Percentiles rank a stretch among this genome's conserved stretches.
Conservation (phyloP, 2,888 invertebrate species). For the Neelides folsomi region DNA sequence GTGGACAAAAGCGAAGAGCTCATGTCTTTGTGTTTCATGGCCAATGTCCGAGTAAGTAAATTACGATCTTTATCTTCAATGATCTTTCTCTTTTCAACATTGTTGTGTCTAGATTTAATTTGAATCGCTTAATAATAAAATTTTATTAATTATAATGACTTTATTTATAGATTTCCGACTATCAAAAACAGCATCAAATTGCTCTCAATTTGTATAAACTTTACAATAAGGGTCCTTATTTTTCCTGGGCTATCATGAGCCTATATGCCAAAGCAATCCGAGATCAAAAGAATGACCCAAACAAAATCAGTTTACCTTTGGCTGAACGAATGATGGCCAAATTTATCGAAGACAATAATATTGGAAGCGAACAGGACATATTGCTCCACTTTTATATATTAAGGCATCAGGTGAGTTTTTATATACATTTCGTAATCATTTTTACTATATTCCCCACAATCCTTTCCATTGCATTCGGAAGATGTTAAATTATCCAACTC, state of each 20-base stretch:
- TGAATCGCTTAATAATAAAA: neutral
- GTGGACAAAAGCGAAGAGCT: constrained; percentile 78
- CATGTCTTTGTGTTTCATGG: constrained; percentile 86
- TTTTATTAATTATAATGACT: constrained; percentile 2
- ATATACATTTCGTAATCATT: constrained; percentile 1
- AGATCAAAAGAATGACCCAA: constrained; percentile 34
- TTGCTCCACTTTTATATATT: constrained; percentile 78
- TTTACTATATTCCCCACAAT: neutral
- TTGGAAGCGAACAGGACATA: constrained; percentile 84
- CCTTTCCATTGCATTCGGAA: neutral
- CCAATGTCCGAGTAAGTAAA: constrained; percentile 58
- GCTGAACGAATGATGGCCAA: constrained; percentile 91
- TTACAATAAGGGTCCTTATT: constrained; percentile 86
- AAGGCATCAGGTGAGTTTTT: constrained; percentile 40
- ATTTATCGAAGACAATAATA: constrained; percentile 67
- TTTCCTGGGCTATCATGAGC: constrained; percentile 97
- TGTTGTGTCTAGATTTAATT: neutral
- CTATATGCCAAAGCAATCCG: constrained; percentile 45
- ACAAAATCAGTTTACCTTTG: constrained; percentile 61
- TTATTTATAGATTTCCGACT: constrained; percentile 53
- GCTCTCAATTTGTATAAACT: constrained; percentile 83
- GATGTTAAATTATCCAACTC: neutral
- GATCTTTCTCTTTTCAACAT: too few species aligned
- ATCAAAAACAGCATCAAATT: constrained; percentile 74
- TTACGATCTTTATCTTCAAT: too few species aligned